A percentile compares a stretch with the other conserved stretches of the same genome.
Evolutionary conservation across 2,113 vertebrate genomes (phyloP).

Genomic region (Toxotes chatareus): DNA sequence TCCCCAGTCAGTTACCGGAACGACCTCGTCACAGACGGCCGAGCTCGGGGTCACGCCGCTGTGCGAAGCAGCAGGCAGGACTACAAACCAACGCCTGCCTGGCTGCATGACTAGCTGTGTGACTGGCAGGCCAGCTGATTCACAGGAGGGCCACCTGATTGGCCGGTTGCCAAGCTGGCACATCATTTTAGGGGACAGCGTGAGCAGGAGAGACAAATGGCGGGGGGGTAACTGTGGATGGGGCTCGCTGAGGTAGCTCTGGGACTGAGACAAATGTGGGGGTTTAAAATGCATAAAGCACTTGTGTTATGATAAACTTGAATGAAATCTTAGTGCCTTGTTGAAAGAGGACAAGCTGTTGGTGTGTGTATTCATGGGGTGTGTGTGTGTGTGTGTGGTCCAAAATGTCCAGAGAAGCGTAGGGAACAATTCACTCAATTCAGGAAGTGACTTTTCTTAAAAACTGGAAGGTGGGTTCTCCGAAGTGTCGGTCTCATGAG

Average conservation of each 20-base stretch:
- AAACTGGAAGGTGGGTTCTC: too few relatives aligned
- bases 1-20: conserved; percentile 17
- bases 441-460: not conserved
- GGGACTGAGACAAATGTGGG: conserved; percentile 27
- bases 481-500: too few relatives aligned
- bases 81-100: not conserved
- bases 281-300: conserved; percentile 65
- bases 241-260: conserved; percentile 30
- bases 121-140: conserved; percentile 32
- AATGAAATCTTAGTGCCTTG: conserved; percentile 95
- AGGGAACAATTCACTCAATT: conserved; percentile 1
- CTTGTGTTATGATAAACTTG: conserved; percentile 87
- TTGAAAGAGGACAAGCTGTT: conserved; percentile 73
- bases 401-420: conserved; percentile 4
- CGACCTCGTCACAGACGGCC: conserved; percentile 24
- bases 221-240: not conserved
- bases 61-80: not conserved
- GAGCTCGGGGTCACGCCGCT: conserved; percentile 1
- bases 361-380: not conserved
- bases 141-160: conserved; percentile 26
- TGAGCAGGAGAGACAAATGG: not conserved
- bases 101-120: not conserved
- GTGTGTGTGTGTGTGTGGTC: not conserved
- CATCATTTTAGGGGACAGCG: conserved; percentile 9
- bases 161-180: conserved; percentile 28